These are phyloP conservation scores for Catalaphyllia jardinei DNA, from an alignment of 64 coral and sea anemone species.

Conservation along the genomic window DNA sequence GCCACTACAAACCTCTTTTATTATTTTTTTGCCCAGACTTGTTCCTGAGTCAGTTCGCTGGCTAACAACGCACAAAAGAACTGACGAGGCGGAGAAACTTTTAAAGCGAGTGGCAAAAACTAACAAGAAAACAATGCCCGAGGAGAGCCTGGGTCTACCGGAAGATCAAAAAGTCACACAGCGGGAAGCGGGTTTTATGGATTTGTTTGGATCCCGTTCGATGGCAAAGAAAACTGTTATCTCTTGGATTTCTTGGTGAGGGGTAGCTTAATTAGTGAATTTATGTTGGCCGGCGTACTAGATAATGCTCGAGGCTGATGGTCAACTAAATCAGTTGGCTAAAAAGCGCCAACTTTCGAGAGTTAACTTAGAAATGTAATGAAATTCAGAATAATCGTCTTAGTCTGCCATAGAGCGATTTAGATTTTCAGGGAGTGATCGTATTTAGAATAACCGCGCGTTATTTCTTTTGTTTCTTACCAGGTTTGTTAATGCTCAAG, in stretches of 20 bases:
- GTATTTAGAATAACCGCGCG: background rate
- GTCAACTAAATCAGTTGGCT: too few species aligned
- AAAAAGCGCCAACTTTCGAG: too few species aligned
- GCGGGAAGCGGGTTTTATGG: slow-evolving; percentile 62
- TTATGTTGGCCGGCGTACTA: too few species aligned
- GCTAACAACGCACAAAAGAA: slow-evolving; percentile 58
- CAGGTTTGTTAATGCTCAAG: slow-evolving; percentile 93
- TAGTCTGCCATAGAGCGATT: too few species aligned
- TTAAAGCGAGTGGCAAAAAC: slow-evolving; percentile 69
- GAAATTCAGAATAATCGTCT: too few species aligned
- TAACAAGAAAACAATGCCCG: slow-evolving; percentile 77
- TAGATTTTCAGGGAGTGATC: background rate
- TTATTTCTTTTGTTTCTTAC: background rate
- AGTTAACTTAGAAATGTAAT: too few species aligned
- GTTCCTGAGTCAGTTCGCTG: slow-evolving; percentile 95
- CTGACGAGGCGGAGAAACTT: slow-evolving; percentile 57
- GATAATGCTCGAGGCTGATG: too few species aligned
- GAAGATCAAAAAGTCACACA: slow-evolving; percentile 33
- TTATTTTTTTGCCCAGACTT: slow-evolving; percentile 13
- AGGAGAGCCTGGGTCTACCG: slow-evolving; percentile 59
- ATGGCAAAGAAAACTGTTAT: slow-evolving; percentile 93
- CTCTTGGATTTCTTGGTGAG: slow-evolving; percentile 89
- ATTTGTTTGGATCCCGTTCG: slow-evolving; percentile 69
- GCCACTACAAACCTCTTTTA: too few species aligned
- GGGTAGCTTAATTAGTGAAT: background rate